Conservation (phyloP, 2,113 vertebrate species). For the Montifringilla adamsi region DNA sequence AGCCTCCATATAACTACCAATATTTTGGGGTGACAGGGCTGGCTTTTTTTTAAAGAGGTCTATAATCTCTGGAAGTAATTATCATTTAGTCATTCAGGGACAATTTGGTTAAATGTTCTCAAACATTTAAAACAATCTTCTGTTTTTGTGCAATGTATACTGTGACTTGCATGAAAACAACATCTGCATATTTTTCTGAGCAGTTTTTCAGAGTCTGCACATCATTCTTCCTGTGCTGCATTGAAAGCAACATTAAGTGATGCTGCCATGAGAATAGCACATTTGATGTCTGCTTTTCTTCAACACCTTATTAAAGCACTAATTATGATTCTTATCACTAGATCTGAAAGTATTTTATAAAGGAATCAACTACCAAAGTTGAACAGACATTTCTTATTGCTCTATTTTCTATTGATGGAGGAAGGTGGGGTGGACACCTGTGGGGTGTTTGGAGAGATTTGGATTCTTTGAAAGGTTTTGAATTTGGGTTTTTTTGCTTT, state of each 20-base stretch:
- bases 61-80: not conserved
- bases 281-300: not conserved
- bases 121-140: not conserved
- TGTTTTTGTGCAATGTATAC: not conserved
- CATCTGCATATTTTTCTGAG: not conserved
- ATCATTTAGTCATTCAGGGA: not conserved
- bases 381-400: not conserved
- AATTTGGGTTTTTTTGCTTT: not conserved
- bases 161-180: not conserved
- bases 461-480: no score
- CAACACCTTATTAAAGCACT: not conserved
- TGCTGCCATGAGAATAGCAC: not conserved
- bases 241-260: not conserved
- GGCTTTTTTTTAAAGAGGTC: not conserved
- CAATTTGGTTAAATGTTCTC: not conserved
- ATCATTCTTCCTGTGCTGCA: not conserved
- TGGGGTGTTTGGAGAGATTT: not conserved
- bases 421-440: fast-evolving
- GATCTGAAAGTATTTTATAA: not conserved
- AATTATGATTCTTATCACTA: not conserved
- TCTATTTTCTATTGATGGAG: not conserved
- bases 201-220: not conserved
- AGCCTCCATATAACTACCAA: not conserved
- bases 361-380: not conserved
- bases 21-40: not conserved